Percentiles rank a stretch among this genome's conserved stretches.
Conservation (phyloP, 2,113 vertebrate genomes). For the Pipa parva region DNA sequence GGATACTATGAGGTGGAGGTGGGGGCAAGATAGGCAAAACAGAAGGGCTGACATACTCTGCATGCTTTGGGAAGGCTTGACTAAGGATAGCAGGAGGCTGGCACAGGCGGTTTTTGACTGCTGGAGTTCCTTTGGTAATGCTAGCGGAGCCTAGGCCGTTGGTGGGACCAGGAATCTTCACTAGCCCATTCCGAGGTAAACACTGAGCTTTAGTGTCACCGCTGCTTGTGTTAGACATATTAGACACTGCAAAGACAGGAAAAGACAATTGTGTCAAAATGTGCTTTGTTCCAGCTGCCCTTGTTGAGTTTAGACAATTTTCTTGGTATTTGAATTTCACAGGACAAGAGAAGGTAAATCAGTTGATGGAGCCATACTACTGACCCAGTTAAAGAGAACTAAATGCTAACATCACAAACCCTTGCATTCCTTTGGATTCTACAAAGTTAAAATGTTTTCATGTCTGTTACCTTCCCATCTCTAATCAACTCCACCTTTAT, state of each 20-base stretch:
- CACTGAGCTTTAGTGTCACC: constrained; percentile 92
- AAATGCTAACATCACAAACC: too few relatives aligned
- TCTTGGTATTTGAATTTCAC: too few relatives aligned
- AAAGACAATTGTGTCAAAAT: too few relatives aligned
- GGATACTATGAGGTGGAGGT: constrained; percentile 61
- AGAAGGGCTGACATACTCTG: constrained; percentile 53
- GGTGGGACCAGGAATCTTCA: constrained; percentile 91
- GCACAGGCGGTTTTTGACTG: constrained; percentile 93
- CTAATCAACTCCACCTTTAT: too few relatives aligned
- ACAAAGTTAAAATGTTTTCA: too few relatives aligned
- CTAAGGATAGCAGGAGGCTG: constrained; percentile 84
- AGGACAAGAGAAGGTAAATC: too few relatives aligned
- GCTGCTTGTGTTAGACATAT: constrained; percentile 69
- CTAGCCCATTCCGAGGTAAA: constrained; percentile 90
- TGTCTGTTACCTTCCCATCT: too few relatives aligned
- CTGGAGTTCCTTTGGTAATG: constrained; percentile 97
- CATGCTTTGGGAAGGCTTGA: constrained; percentile 76
- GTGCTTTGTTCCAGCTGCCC: too few relatives aligned
- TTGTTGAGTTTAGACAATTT: too few relatives aligned
- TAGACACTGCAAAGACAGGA: constrained; percentile 39
- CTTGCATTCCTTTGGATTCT: too few relatives aligned
- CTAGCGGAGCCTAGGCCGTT: constrained; percentile 92
- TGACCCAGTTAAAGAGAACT: too few relatives aligned
- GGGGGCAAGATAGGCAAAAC: constrained; percentile 72
- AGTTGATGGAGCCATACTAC: too few relatives aligned